Base-by-base conservation (phyloP, 2,888 invertebrate genomes). In the Eueremaeus valkanovi region DNA sequence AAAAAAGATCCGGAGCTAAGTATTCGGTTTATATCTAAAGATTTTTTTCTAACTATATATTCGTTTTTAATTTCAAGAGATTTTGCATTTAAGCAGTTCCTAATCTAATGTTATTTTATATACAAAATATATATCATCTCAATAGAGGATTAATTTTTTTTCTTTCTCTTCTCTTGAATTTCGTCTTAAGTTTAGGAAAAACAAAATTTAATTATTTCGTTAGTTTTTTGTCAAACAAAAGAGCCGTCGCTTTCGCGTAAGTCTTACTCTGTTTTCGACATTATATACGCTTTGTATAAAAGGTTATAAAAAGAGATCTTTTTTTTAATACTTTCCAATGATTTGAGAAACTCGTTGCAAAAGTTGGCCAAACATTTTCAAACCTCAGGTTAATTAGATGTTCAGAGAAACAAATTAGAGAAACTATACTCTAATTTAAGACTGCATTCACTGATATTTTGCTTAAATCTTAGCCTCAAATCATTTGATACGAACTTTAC, bases 331-430 rank as follows among this genome's bases (percentile, higher is more conserved):
- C 16, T 3, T 45, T 16, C 42, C 18, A 45, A 45, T 45, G 42
- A 45, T 16, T 8, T 16, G 3, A 18, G 42, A 21, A 55, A 21
- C 55, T 55, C 6, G 21, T 55, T 55, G 21, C 18, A 21, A 24
- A 24, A n/a, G 2, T 9, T 21, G 5, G 55, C 55, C 1, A 55
- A 55, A 24, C 21, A 24, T 55, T 55, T 55, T 11, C 55, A 55
- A 21, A 55, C 55, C 55, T 55, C 55, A 55, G 55, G 55, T 55
- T 55, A 55, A 55, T 55, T 55, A 55, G 55, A 55, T 55, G 55
- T 55, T n/a, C n/a, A 24, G 9, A 18, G 21, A 55, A 55, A 55
- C 55, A 55, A 55, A 55, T 55, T 55, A 55, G 55, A 55, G 55
- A 55, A 55, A 27, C 55, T 55, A n/a, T 45, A n/a, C n/a, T 45